Base-by-base conservation (phyloP, 2,888 invertebrate species). In the Epirrita christyi region DNA sequence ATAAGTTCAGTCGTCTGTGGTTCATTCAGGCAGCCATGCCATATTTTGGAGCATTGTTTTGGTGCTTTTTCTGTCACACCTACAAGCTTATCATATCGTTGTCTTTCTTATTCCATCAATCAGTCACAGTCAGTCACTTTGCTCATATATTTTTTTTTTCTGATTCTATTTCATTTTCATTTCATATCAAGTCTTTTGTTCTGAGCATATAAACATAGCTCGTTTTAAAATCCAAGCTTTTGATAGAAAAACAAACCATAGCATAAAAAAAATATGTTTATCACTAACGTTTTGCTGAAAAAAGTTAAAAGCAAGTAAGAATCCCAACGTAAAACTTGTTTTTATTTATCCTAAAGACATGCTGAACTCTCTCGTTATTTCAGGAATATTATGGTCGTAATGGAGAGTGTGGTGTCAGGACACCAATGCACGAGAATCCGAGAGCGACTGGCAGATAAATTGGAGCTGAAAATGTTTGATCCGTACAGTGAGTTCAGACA, bases 341-440 rank as follows among this genome's bases (percentile, higher is more conserved):
- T 9, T 10, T 15, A 10, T 15, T 5, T 7, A 7, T 9, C 32
- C 9, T 41, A 11, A 21, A 10, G n/a, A 41, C 7, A 37, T 38
- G 11, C 4, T 40, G 10, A 8, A 28, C 0, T 29, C 11, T 15
- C 9, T 27, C 10, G 2, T 9, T 27, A 10, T 58, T 93, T 93
- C 75, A 97, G 97, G 78, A 80, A 87, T 59, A 91, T 97, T 45
- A 94, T 97, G 94, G 97, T 97, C 7, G 72, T 95, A 66, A 92
- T 96, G 93, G 94, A 97, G 81, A 97, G 97, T 85, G 86, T 94
- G 49, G 96, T 96, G 1, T 95, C 94, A 71, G 97, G 97, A 0
- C 97, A 97, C 73, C 93, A 93, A 69, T 93, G 93, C 57, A 93
- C 93, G 57, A 78, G 82, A 55, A 92, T 95, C 43, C 93, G 97